Evolutionary conservation across 2,888 invertebrate species (phyloP).

Genomic region (Gandaritis pyraliata): DNA sequence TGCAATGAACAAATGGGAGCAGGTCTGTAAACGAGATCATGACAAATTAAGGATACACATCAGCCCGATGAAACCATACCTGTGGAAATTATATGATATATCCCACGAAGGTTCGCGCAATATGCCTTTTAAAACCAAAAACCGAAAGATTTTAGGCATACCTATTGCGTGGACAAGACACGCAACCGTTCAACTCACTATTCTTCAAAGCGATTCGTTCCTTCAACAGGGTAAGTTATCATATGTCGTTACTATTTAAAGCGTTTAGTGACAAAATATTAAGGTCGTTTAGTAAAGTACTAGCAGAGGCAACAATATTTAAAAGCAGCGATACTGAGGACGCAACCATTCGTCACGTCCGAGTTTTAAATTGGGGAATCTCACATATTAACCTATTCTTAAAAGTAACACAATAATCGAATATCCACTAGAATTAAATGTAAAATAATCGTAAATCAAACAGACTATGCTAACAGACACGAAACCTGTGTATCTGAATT

Average conservation of each 20-base stretch:
- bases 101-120: no score
- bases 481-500: constrained; percentile 20
- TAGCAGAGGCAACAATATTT: not conserved
- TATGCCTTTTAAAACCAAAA: no score
- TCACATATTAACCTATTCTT: not conserved
- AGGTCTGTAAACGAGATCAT: constrained; percentile 50
- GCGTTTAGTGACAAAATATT: constrained; percentile 22
- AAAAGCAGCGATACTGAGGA: not conserved
- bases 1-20: constrained; percentile 69
- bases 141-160: no score
- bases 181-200: no score
- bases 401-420: not conserved
- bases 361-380: not conserved
- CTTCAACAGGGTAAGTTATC: no score
- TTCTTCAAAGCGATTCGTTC: no score
- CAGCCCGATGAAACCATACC: no score
- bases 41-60: not conserved
- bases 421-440: not conserved
- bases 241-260: not conserved
- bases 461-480: constrained; percentile 8
- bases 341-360: not conserved
- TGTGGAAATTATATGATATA: no score
- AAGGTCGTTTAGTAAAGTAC: constrained; percentile 13
- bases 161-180: no score
- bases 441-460: constrained; percentile 15